Base-by-base conservation (phyloP, 2,888 invertebrate genomes). In the Lochmaea crataegi region DNA sequence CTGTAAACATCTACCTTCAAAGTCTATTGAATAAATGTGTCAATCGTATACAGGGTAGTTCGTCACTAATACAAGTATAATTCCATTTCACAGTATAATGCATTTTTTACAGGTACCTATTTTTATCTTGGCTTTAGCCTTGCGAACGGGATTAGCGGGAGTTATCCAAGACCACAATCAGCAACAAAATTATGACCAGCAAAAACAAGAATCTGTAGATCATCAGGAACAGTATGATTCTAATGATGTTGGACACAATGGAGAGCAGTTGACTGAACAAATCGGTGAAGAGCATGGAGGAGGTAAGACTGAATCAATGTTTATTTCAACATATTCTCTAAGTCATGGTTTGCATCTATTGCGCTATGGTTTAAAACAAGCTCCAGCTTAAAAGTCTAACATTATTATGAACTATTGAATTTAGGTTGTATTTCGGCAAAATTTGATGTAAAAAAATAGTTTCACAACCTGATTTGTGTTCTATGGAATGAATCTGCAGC, bases 101-200 rank as follows among this genome's bases (percentile, higher is more conserved):
- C 7, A 71, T 71, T 71, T 76, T 73, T 79, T 77, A n/a, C 68
- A 83, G 83, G 76, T 78, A 76, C 73, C 79, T 77, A 77, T 79
- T 75, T 74, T 83, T 78, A 74, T 83, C 63, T 73, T 82, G 77
- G 79, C 81, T 77, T 78, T 84, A 74, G 79, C 81, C 74, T 75
- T 81, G 66, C 78, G 77, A 71, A 77, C 76, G 72, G 80, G 80
- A 75, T 76, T 80, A 75, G 84, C 82, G 70, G 81, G 83, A 75
- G 80, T 81, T 71, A 79, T 83, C 69, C 81, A 81, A 65, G 79
- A 80, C 68, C 76, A 7, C 16, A 38, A 69, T 10, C 38, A 53
- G 10, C 48, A 48, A 68, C 51, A 68, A 61, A 58, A 68, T 14
- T 41, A 42, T 9, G 69, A 69, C 63, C 69, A 69, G 42, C 45